These are phyloP conservation scores for Acrossocheilus fasciatus DNA, from an alignment of 2,797 vertebrate genomes.

Conservation along the genomic window DNA sequence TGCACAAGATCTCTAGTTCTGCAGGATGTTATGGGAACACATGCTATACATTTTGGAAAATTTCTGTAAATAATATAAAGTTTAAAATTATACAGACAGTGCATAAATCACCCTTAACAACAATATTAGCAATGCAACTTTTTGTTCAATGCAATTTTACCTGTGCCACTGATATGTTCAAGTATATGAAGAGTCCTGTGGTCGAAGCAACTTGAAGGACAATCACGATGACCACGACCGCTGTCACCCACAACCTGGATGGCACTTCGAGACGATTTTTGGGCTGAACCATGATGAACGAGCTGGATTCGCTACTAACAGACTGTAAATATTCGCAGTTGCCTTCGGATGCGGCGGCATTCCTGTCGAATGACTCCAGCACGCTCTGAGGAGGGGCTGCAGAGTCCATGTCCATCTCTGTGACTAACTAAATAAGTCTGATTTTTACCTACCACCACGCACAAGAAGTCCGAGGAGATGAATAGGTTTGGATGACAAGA, in stretches of 20 bases:
- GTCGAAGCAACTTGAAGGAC: constrained; percentile 72
- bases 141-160: constrained; percentile 53
- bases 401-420: constrained; percentile 45
- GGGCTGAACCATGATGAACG: constrained; percentile 63
- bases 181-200: constrained; percentile 74
- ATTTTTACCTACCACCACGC: not conserved
- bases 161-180: constrained; percentile 74
- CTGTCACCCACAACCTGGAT: constrained; percentile 65
- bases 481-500: not conserved
- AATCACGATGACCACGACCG: constrained; percentile 68
- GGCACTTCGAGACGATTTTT: constrained; percentile 44
- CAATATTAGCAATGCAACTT: not conserved
- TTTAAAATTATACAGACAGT: not conserved
- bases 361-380: constrained; percentile 51
- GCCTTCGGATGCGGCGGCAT: constrained; percentile 57
- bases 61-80: not conserved
- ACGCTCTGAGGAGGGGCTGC: constrained; percentile 37
- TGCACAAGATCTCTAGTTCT: not conserved
- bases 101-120: not conserved
- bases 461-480: not conserved
- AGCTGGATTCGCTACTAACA: constrained; percentile 62
- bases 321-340: constrained; percentile 61
- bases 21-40: not conserved
- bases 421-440: not conserved
- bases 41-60: not conserved